A percentile compares a stretch with the other conserved stretches of the same genome.
These are phyloP conservation scores for Melinaea marsaeus DNA, from an alignment of 2,888 invertebrate species.

Conservation along the genomic window DNA sequence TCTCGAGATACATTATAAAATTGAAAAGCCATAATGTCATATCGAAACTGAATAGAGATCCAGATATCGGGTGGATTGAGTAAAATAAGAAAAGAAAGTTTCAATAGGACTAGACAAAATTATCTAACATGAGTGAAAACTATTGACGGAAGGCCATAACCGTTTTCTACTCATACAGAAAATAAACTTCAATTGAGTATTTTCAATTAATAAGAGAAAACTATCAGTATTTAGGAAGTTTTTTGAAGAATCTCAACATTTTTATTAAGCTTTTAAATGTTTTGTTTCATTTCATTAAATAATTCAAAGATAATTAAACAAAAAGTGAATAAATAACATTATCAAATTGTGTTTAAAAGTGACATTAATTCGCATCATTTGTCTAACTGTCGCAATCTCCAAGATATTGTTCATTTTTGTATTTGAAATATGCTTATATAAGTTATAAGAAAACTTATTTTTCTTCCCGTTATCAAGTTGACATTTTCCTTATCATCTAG, in stretches of 20 bases:
- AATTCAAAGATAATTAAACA: slow-evolving; percentile 9
- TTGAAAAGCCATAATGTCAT: not conserved
- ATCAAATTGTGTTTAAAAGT: slow-evolving; percentile 16
- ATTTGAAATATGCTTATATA: slow-evolving; percentile 23
- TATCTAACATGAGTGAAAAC: slow-evolving; percentile 3
- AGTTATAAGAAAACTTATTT: slow-evolving; percentile 20
- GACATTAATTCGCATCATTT: slow-evolving; percentile 23
- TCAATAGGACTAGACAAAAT: slow-evolving; percentile 4
- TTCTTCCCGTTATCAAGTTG: slow-evolving; percentile 45
- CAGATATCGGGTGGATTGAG: slow-evolving; percentile 19
- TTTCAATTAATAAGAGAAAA: not conserved
- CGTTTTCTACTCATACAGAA: not conserved
- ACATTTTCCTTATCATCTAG: slow-evolving; percentile 48
- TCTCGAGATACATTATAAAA: not conserved
- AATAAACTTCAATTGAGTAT: not conserved
- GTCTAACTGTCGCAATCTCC: slow-evolving; percentile 18
- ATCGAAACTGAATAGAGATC: slow-evolving; percentile 21
- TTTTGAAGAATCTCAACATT: no score
- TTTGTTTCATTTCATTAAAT: not conserved
- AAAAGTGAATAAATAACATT: slow-evolving; percentile 14
- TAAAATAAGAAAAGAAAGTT: slow-evolving; percentile 30
- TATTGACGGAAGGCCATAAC: not conserved
- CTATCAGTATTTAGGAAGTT: not conserved
- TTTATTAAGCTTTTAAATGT: not conserved
- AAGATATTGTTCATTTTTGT: slow-evolving; percentile 22